Base-by-base conservation (phyloP, 2,113 vertebrate genomes). In the Nansenia antarctica region DNA sequence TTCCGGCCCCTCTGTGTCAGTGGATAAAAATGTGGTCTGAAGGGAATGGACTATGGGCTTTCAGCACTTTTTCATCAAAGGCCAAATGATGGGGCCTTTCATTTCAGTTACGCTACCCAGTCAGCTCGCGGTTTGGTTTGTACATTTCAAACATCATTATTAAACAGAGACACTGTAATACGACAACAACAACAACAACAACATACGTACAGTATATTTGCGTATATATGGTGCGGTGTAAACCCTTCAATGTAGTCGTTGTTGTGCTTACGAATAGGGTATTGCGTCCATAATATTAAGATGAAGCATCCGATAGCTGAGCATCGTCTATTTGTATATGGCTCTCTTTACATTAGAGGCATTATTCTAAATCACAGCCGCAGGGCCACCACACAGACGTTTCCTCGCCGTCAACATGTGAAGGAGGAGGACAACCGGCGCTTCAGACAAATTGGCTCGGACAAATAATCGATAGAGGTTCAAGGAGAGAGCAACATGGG, bases 1-100 rank as follows among this genome's bases (percentile, higher is more conserved):
- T 70, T 62, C 77, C 34, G 26, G 78, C 63, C 58, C 70, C 67
- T 69, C 61, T 65, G 71, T 82, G 84, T 80, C 81, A 63, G 71
- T 63, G 69, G 78, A 82, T 79, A 68, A 76, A 86, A 81, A 82
- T 78, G 73, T 70, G 80, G 74, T 68, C 67, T 27, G 76, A 79
- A 57, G 57, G 57, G 75, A 73, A 81, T 66, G 79, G 73, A 82
- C 59, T 31, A 65, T n/a, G 39, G 69, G 65, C 69, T 82, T 86
- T 85, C 79, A 79, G 61, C 65, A 22, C 27, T 2, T 54, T 75
- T 68, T 80, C 74, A 87, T 80, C 77, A 83, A 76, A 84, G 29
- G 22, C 3, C 31, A 8, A 20, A 32, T 24, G n/a, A 35, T 30
- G 29, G 31, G 58, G 32, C 20, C 20, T 60, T 60, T 60, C 31